Evolutionary conservation across 2,113 vertebrate genomes (phyloP).

Genomic region (Bujurquina vittata): DNA sequence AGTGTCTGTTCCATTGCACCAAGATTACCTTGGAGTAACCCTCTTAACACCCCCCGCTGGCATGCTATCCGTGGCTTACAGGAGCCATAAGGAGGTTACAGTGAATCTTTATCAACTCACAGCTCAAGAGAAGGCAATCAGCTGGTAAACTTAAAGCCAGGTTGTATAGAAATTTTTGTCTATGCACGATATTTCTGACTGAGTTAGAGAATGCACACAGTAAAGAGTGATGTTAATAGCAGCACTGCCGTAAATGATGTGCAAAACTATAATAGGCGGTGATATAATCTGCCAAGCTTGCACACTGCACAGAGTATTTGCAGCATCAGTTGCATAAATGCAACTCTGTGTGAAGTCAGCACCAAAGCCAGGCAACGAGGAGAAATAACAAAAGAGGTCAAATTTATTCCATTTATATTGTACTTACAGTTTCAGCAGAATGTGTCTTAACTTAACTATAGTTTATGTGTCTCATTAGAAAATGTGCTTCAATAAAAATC

Average conservation of each 20-base stretch:
- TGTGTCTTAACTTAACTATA: not conserved
- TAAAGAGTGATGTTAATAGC: not conserved
- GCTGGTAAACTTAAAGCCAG: conserved; percentile 48
- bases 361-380: not conserved
- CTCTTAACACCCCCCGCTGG: conserved; percentile 75
- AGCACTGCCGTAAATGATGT: not conserved
- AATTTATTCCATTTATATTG: not conserved
- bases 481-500: not conserved
- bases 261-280: not conserved
- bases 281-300: not conserved
- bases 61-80: conserved; percentile 70
- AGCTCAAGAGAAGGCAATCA: conserved; percentile 36
- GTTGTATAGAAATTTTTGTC: conserved; percentile 3
- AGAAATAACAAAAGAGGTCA: not conserved
- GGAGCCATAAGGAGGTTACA: conserved; percentile 69
- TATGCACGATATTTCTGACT: not conserved
- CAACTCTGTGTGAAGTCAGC: not conserved
- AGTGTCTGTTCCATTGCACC: conserved; percentile 44
- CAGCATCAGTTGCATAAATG: not conserved
- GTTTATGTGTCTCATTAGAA: not conserved
- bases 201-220: not conserved
- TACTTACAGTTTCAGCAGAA: not conserved
- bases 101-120: conserved; percentile 60
- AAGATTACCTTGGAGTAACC: conserved; percentile 72
- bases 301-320: not conserved